Percentiles rank a stretch among this genome's conserved stretches.
phyloP scores from a whole-genome alignment of 2,797 vertebrate species.

The Brachyrhaphis roseni region DNA sequence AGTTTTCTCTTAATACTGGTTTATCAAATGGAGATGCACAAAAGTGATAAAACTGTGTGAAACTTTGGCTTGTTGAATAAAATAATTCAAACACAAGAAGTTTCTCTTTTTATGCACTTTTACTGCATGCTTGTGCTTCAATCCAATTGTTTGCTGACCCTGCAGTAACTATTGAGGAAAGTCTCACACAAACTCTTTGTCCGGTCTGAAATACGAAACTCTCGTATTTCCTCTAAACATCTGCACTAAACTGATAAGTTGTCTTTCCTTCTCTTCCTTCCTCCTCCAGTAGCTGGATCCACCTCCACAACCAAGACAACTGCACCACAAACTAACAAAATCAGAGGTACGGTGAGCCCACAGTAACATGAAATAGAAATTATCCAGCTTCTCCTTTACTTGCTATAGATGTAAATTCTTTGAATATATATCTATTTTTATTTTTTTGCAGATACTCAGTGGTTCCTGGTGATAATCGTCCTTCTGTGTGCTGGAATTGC shows the following conservation, averaged over 20 bases:
- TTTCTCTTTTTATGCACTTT: neutral
- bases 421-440: neutral
- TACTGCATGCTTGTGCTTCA: neutral
- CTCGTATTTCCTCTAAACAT: constrained; percentile 6
- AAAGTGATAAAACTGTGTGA: neutral
- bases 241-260: constrained; percentile 11
- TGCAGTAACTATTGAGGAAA: neutral
- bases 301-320: neutral
- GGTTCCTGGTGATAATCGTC: constrained; percentile 53
- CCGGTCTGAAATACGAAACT: neutral
- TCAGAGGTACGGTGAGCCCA: constrained; percentile 37
- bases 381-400: neutral
- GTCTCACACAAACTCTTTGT: neutral
- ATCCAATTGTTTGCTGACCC: neutral
- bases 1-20: neutral
- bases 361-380: neutral
- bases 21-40: neutral
- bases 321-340: rapidly evolving
- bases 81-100: neutral
- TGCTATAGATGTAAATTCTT: neutral
- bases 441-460: constrained; percentile 39
- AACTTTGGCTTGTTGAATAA: neutral
- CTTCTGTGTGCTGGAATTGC: constrained; percentile 57
- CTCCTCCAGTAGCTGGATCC: neutral
- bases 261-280: neutral